These are phyloP conservation scores for Rhaphigaster nebulosa DNA, from an alignment of 2,888 invertebrate species.

Conservation along the genomic window DNA sequence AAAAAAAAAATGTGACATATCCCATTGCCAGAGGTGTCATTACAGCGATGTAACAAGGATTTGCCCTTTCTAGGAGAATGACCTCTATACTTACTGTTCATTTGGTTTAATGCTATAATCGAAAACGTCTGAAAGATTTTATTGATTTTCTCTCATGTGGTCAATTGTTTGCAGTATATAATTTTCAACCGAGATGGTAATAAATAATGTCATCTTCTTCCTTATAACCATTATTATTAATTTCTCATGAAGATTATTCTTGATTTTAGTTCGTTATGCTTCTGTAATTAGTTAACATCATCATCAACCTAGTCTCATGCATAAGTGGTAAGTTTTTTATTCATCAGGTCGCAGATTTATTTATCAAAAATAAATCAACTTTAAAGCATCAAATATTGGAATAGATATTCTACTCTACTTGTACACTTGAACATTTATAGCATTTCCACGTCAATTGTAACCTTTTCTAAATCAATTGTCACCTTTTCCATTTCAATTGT, in stretches of 20 bases:
- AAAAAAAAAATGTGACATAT: no score
- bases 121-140: neutral
- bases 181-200: neutral
- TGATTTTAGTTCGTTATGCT: neutral
- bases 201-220: neutral
- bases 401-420: no score
- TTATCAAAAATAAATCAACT: no score
- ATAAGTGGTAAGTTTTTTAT: neutral
- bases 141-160: neutral
- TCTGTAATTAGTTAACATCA: neutral
- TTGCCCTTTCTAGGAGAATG: no score
- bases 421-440: no score
- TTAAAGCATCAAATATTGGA: no score
- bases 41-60: no score
- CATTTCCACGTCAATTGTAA: no score
- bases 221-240: neutral
- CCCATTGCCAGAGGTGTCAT: no score
- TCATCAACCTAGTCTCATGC: neutral
- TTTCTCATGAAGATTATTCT: neutral
- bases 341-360: neutral
- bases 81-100: neutral
- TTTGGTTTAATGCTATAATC: neutral
- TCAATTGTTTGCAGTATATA: neutral
- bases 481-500: no score
- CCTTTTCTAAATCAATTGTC: no score